phyloP scores from a whole-genome alignment of 2,797 vertebrate genomes.

The Trachurus trachurus region DNA sequence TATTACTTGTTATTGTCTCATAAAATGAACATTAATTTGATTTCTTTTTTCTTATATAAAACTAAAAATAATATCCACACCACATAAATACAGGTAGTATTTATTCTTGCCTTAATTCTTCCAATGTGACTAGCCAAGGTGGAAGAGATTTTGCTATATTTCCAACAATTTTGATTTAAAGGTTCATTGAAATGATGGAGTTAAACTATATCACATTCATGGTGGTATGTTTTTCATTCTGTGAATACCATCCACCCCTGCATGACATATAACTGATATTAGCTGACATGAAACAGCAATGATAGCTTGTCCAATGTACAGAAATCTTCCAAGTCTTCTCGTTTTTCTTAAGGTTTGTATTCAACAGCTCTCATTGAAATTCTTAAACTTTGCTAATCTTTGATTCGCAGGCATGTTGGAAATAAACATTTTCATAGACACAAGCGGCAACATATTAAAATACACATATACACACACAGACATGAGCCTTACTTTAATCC shows the following conservation, averaged over 20 bases:
- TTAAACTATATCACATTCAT: not conserved
- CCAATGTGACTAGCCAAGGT: not conserved
- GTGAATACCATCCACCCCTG: not conserved
- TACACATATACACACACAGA: slow-evolving; percentile 21
- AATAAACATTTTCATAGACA: slow-evolving; percentile 35
- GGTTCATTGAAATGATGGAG: not conserved
- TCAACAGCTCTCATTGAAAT: slow-evolving; percentile 6
- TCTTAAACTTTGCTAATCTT: slow-evolving; percentile 46
- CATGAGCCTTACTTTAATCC: slow-evolving; percentile 21
- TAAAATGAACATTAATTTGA: not conserved
- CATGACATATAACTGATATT: not conserved
- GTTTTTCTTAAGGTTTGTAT: slow-evolving; percentile 17
- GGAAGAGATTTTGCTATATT: not conserved
- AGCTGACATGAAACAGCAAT: not conserved
- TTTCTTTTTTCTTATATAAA: not conserved
- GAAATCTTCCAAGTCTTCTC: not conserved
- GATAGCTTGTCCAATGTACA: not conserved
- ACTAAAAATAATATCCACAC: not conserved
- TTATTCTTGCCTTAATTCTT: not conserved
- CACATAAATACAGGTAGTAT: not conserved
- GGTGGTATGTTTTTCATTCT: not conserved
- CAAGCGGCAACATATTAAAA: slow-evolving; percentile 13
- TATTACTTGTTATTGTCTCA: not conserved
- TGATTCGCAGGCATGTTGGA: slow-evolving; percentile 34
- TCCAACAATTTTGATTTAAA: not conserved